Conservation (phyloP, 2,113 vertebrate species). For the Zapornia atra region DNA sequence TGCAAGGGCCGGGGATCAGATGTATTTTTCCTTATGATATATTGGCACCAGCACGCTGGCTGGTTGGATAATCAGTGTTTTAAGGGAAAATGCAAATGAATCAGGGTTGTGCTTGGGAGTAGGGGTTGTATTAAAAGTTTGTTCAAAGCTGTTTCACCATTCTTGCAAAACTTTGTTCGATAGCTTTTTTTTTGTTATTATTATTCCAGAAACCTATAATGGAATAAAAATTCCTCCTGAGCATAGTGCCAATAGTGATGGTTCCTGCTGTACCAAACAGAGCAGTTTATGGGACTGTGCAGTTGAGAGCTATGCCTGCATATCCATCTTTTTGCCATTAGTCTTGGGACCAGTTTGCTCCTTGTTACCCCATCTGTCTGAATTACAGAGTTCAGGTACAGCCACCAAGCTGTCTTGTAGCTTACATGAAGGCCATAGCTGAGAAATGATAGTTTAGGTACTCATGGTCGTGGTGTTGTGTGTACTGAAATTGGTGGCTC, state of each 20-base stretch:
- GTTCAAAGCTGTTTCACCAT: neutral
- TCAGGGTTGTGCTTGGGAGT: neutral
- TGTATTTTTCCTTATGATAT: neutral
- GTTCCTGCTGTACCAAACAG: neutral
- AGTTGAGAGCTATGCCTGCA: neutral
- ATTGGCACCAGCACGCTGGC: accelerated
- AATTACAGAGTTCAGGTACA: neutral
- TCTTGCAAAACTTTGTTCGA: neutral
- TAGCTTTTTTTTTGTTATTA: neutral
- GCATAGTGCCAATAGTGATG: neutral
- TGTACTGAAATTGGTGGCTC: neutral
- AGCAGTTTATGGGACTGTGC: neutral
- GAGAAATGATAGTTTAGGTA: neutral
- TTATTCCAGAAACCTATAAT: neutral
- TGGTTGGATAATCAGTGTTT: neutral
- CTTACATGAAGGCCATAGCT: neutral
- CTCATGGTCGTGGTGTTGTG: accelerated
- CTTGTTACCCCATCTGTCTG: neutral
- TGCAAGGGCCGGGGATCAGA: neutral
- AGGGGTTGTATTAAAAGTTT: neutral
- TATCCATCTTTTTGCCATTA: neutral
- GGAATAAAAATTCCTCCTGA: neutral
- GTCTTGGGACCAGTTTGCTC: neutral
- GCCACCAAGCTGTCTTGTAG: neutral
- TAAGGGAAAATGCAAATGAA: neutral